Percentiles rank a stretch among this genome's conserved stretches.
Evolutionary conservation across 1,140 invertebrate genomes (phyloP).

Genomic region (Drusus annulatus): DNA sequence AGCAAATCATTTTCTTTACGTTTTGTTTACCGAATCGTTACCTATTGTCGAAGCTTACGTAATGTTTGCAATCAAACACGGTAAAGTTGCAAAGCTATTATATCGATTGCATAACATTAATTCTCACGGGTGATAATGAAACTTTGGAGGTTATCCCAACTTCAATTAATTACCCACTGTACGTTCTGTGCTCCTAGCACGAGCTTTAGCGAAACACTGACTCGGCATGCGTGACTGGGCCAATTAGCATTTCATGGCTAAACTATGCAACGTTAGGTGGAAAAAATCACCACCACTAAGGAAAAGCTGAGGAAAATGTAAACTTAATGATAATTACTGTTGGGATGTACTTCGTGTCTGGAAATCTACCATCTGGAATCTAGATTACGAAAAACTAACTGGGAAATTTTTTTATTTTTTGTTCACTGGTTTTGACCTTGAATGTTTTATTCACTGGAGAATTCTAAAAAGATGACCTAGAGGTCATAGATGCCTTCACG

Average conservation of each 20-base stretch:
- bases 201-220: conserved; percentile 13
- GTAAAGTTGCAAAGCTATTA: neutral
- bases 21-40: no score
- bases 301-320: neutral
- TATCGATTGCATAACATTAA: conserved; percentile 16
- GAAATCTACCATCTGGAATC: neutral
- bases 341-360: neutral
- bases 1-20: no score
- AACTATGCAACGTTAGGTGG: neutral
- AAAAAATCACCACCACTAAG: neutral
- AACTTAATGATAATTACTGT: neutral
- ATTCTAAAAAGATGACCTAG: no score
- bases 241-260: conserved; percentile 20
- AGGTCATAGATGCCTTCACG: no score
- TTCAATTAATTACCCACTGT: conserved; percentile 1
- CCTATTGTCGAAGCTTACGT: no score
- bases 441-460: no score
- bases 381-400: neutral
- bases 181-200: neutral
- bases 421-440: no score
- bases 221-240: conserved; percentile 7
- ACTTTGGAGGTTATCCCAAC: conserved; percentile 25
- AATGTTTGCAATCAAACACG: no score
- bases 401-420: neutral
- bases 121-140: conserved; percentile 28